A percentile compares a stretch with the other conserved stretches of the same genome.
Evolutionary conservation across 1,140 invertebrate genomes (phyloP).

Genomic region (Nasonia giraulti): DNA sequence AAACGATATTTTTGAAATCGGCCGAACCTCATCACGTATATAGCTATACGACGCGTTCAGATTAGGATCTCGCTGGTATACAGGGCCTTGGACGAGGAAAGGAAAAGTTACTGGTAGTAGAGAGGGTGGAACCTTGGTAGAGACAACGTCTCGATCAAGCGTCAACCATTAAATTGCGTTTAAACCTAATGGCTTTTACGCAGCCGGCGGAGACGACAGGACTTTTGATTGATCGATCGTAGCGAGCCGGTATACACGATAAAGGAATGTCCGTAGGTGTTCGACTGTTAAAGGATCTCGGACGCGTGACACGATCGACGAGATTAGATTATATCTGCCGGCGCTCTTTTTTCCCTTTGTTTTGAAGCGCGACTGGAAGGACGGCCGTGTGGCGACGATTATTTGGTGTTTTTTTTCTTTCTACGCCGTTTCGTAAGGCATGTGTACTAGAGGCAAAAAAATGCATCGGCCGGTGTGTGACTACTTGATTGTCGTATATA

Average conservation of each 20-base stretch:
- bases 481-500: neutral
- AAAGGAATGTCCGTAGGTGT: conserved; percentile 48
- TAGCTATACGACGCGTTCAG: neutral
- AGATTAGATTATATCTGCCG: conserved; percentile 29
- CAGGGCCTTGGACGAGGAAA: neutral
- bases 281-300: conserved; percentile 32
- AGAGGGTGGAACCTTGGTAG: conserved; percentile 16
- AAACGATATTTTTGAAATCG: neutral
- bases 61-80: conserved; percentile 17
- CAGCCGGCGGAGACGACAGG: neutral
- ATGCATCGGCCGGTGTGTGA: neutral
- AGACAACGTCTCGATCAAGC: neutral
- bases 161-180: conserved; percentile 38
- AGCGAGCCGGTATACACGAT: conserved; percentile 12
- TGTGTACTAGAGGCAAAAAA: neutral
- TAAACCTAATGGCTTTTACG: conserved; percentile 18
- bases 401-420: neutral
- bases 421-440: neutral
- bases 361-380: neutral
- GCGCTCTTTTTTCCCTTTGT: neutral
- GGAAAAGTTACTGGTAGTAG: neutral
- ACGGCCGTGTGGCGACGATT: neutral
- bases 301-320: conserved; percentile 38
- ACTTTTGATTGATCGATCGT: conserved; percentile 49
- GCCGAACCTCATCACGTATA: neutral